These are phyloP conservation scores for Protomyctophum bolini DNA, from an alignment of 2,113 vertebrate genomes.

Conservation along the genomic window DNA sequence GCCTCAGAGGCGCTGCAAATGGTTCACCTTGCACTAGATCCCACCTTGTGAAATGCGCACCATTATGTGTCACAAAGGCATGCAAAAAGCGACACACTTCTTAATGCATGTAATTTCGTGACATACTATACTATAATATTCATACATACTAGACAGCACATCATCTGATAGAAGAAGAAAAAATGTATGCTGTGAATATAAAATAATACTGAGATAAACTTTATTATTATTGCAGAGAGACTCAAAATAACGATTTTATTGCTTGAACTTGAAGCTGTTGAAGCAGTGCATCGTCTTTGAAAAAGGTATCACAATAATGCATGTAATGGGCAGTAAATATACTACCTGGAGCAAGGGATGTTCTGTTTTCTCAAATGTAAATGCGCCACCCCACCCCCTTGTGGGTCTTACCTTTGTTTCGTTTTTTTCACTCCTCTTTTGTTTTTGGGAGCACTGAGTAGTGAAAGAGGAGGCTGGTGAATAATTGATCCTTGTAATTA, in stretches of 20 bases:
- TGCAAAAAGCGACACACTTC: too few species aligned
- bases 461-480: conserved; percentile 82
- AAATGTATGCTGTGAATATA: too few species aligned
- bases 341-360: neutral
- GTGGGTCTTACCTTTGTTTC: conserved; percentile 26
- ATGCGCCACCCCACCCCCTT: conserved; percentile 26
- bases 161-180: too few species aligned
- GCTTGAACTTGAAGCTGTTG: neutral
- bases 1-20: too few species aligned
- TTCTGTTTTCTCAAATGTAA: conserved; percentile 27
- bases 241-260: too few species aligned
- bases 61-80: too few species aligned
- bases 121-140: neutral
- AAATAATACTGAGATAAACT: too few species aligned
- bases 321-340: conserved; percentile 3
- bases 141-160: too few species aligned
- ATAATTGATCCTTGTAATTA: conserved; percentile 86
- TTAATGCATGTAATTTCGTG: neutral
- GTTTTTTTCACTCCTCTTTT: conserved; percentile 57
- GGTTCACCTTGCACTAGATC: too few species aligned
- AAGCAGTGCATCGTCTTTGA: neutral
- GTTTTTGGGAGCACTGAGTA: conserved; percentile 73
- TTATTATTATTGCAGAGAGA: too few species aligned
- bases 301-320: neutral
- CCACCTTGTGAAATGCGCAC: too few species aligned